Evolutionary conservation across 2,797 vertebrate genomes (phyloP).

Genomic region (Hippoglossus hippoglossus): DNA sequence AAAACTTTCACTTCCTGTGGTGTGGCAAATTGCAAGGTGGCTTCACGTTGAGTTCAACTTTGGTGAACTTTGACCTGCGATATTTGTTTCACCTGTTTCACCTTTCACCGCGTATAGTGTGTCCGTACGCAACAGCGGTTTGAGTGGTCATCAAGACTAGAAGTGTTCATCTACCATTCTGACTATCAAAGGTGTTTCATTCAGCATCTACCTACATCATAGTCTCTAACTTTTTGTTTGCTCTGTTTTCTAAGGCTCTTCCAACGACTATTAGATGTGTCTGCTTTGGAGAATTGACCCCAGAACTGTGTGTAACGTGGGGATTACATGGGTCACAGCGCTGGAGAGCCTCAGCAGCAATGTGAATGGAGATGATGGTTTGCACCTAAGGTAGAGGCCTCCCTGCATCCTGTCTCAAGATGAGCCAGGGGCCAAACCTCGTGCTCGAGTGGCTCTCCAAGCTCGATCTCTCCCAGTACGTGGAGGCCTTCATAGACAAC

Average conservation of each 20-base stretch:
- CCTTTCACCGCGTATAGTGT: too few species aligned
- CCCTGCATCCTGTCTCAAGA: slow-evolving; percentile 44
- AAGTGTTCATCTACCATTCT: not conserved
- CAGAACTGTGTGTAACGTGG: not conserved
- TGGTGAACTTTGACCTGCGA: too few species aligned
- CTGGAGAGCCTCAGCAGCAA: slow-evolving; percentile 9
- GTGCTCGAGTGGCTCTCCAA: slow-evolving; percentile 93
- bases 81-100: too few species aligned
- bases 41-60: too few species aligned
- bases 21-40: too few species aligned
- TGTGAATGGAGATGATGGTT: slow-evolving; percentile 17
- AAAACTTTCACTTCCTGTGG: too few species aligned
- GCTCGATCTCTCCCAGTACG: slow-evolving; percentile 90
- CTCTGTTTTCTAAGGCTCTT: not conserved
- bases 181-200: not conserved
- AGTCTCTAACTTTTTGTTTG: not conserved
- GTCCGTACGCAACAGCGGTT: too few species aligned
- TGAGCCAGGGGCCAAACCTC: slow-evolving; percentile 87
- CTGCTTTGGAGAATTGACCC: slow-evolving; percentile 5
- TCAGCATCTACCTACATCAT: too few species aligned
- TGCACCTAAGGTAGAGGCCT: slow-evolving; percentile 17
- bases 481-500: slow-evolving; percentile 93
- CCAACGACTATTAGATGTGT: slow-evolving; percentile 4
- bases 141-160: too few species aligned
- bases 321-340: slow-evolving; percentile 4